A percentile compares a stretch with the other conserved stretches of the same genome.
These are phyloP conservation scores for Silurus glanis DNA, from an alignment of 2,113 vertebrate genomes.

Conservation along the genomic window DNA sequence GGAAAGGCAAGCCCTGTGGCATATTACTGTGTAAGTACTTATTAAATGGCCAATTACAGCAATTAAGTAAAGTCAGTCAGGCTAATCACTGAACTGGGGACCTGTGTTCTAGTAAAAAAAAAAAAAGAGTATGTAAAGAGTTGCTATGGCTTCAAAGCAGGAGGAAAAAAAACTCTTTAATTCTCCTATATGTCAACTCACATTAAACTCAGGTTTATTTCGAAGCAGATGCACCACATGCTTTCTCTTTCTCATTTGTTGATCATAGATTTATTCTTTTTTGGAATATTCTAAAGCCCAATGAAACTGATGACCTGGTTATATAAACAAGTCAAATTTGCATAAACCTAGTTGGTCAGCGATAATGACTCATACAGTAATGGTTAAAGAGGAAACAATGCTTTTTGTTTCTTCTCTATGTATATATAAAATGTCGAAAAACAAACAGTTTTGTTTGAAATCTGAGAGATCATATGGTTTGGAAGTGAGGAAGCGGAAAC, in stretches of 20 bases:
- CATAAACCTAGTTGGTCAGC: not conserved
- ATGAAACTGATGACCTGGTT: not conserved
- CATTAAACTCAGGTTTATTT: not conserved
- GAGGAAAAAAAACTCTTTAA: not conserved
- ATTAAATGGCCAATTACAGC: slow-evolving; percentile 54
- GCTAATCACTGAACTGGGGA: slow-evolving; percentile 44
- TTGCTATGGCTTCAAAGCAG: slow-evolving; percentile 16
- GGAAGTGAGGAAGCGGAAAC: no score
- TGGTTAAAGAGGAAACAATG: not conserved
- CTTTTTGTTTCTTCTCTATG: no score
- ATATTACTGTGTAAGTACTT: slow-evolving; percentile 37
- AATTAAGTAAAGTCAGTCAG: slow-evolving; percentile 54
- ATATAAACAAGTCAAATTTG: not conserved
- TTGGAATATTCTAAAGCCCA: not conserved
- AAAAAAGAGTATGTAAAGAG: slow-evolving; percentile 11
- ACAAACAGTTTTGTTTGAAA: no score
- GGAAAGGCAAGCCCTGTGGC: slow-evolving; percentile 41
- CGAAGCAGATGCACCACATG: not conserved
- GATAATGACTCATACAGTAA: not conserved
- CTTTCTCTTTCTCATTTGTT: not conserved
- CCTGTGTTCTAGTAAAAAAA: slow-evolving; percentile 38
- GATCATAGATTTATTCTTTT: not conserved
- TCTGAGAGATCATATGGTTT: no score
- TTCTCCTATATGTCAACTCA: not conserved
- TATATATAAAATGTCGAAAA: no score